These are phyloP conservation scores for Tiliqua scincoides DNA, from an alignment of 2,113 vertebrate genomes.

Conservation along the genomic window DNA sequence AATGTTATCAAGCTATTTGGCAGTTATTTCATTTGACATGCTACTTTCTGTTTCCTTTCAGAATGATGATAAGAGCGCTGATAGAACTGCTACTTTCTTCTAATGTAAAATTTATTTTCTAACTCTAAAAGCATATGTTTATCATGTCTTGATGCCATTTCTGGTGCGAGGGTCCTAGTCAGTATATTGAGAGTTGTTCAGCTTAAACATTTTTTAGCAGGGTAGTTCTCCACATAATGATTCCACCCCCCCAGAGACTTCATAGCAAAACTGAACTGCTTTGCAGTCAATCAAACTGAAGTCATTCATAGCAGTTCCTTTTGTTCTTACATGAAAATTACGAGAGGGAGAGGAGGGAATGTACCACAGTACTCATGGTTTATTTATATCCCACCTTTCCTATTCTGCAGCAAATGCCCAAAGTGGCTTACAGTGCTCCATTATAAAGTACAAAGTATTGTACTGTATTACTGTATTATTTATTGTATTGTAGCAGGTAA, in stretches of 20 bases:
- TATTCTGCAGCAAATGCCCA: no score
- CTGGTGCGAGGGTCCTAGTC: background rate
- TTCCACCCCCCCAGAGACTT: background rate
- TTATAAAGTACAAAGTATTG: no score
- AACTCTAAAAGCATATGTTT: background rate
- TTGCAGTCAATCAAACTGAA: background rate
- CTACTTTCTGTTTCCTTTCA: background rate
- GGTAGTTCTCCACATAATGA: background rate
- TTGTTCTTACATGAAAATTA: background rate
- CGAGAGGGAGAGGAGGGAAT: background rate
- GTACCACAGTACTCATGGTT: no score
- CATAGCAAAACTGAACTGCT: background rate
- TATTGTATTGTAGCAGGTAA: no score
- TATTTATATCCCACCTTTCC: no score
- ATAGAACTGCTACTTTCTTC: background rate
- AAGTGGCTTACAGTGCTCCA: no score
- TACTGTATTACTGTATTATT: no score
- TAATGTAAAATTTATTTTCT: background rate
- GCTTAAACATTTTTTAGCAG: background rate
- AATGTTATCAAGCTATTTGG: background rate
- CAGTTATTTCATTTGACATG: background rate
- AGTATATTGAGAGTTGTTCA: background rate
- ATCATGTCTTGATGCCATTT: background rate
- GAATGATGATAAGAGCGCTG: background rate
- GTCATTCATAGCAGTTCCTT: background rate